Evolutionary conservation across 1,140 invertebrate species (phyloP).

Genomic region (Drosophila grimshawi): DNA sequence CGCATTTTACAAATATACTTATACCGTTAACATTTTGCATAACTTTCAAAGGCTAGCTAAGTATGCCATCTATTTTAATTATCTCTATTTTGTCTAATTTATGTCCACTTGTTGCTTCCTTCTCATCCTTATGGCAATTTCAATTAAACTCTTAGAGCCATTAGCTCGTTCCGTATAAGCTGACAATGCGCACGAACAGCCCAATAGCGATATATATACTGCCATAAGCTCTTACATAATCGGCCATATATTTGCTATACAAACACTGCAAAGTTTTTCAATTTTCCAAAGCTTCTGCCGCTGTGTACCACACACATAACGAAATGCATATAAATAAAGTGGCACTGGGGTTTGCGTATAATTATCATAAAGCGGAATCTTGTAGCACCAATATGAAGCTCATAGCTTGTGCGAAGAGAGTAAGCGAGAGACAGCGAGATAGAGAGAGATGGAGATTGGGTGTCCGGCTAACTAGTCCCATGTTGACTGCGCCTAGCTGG

Average conservation of each 20-base stretch:
- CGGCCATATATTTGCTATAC: conserved; percentile 61
- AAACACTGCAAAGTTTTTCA: conserved; percentile 64
- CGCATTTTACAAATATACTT: too few species aligned
- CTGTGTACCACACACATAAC: conserved; percentile 36
- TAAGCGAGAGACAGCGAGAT: not conserved
- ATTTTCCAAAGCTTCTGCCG: conserved; percentile 56
- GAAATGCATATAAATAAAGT: conserved; percentile 67
- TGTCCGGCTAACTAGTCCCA: conserved; percentile 6
- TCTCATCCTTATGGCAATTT: conserved; percentile 9
- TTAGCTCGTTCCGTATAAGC: conserved; percentile 53
- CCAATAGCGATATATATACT: conserved; percentile 52
- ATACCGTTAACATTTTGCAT: too few species aligned
- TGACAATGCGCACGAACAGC: conserved; percentile 31
- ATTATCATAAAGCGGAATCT: conserved; percentile 80
- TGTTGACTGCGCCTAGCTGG: not conserved
- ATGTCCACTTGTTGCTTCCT: conserved; percentile 4
- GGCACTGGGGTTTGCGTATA: conserved; percentile 61
- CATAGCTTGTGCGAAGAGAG: conserved; percentile 39
- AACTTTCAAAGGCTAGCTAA: not conserved
- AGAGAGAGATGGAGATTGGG: not conserved
- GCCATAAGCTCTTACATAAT: conserved; percentile 68
- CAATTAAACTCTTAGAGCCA: conserved; percentile 56
- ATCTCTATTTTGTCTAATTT: not conserved
- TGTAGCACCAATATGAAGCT: conserved; percentile 70
- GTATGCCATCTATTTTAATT: not conserved